Base-by-base conservation (phyloP, 2,888 invertebrate species). In the Norana najaformis region DNA sequence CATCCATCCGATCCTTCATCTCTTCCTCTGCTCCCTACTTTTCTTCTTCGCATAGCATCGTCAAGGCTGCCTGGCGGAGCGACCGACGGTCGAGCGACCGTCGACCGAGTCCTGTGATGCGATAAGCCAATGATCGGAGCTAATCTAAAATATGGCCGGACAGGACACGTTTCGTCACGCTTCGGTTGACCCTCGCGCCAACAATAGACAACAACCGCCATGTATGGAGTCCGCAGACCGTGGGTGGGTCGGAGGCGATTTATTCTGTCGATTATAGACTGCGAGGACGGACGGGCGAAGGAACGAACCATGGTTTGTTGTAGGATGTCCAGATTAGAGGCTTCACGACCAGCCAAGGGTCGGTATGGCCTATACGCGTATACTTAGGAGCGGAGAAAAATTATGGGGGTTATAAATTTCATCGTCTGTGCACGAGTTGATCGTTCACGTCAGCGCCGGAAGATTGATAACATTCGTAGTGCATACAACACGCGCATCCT, bases 71-170 rank as follows among this genome's bases (percentile, higher is more conserved):
- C 6, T 69, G n/a, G 30, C 11, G 69, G n/a, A 69, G 30, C 69
- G 69, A n/a, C 11, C 69, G 69, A n/a, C 69, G n/a, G 69, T 69
- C 69, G 69, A 69, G 69, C 11, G 69, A 69, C 69, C 69, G 69
- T 85, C 85, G 11, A 85, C 23, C 37, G 85, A 35, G 37, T 85
- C 37, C 85, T 37, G 37, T 37, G 85, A 85, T 85, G 85, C 85
- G 85, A 85, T 85, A 37, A 85, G 37, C 85, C 20, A 37, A 85
- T 37, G 85, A 85, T 85, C 85, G 85, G 35, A 20, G 85, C 35
- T 85, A 85, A 85, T 85, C 85, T 85, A 35, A 85, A 37, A 85
- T 36, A 85, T 35, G 85, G 37, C 85, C 37, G 36, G 36, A 85
- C 85, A 36, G 85, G 85, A 37, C 35, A 85, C 85, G 37, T 37